phyloP scores from a whole-genome alignment of 2,797 vertebrate genomes.

The Taenioides sp. region DNA sequence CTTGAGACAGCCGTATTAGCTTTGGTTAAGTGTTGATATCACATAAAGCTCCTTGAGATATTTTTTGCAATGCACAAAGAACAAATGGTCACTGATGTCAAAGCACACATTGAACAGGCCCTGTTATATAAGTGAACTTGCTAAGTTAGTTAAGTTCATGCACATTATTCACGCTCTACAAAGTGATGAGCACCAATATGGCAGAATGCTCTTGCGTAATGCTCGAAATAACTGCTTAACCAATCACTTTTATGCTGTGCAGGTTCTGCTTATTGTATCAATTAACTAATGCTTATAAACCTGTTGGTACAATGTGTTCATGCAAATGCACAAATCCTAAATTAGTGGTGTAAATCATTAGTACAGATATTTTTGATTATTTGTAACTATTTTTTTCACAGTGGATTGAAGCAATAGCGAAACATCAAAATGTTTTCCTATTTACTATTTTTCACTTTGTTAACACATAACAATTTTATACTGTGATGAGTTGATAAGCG shows the following conservation, averaged over 20 bases:
- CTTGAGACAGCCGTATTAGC: constrained; percentile 14
- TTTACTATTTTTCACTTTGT: no score
- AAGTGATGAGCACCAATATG: constrained; percentile 41
- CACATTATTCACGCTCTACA: constrained; percentile 60
- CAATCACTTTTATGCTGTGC: constrained; percentile 8
- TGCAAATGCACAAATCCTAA: not conserved
- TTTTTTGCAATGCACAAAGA: constrained; percentile 12
- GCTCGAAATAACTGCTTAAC: constrained; percentile 18
- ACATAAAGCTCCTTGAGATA: constrained; percentile 21
- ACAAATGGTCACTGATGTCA: constrained; percentile 22
- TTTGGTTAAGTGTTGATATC: constrained; percentile 6
- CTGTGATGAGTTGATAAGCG: no score
- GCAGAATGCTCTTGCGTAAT: constrained; percentile 36
- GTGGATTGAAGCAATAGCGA: no score
- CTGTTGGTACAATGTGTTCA: not conserved
- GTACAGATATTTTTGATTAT: no score
- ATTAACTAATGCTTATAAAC: not conserved
- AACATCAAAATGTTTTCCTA: no score
- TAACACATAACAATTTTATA: no score
- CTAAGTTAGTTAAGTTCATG: constrained; percentile 46
- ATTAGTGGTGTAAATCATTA: not conserved
- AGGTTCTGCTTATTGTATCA: not conserved
- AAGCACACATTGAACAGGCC: constrained; percentile 13
- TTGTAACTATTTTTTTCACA: no score
- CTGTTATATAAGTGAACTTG: constrained; percentile 56